Evolutionary conservation across 1,140 invertebrate genomes (phyloP).

Genomic region (Conus betulinus): DNA sequence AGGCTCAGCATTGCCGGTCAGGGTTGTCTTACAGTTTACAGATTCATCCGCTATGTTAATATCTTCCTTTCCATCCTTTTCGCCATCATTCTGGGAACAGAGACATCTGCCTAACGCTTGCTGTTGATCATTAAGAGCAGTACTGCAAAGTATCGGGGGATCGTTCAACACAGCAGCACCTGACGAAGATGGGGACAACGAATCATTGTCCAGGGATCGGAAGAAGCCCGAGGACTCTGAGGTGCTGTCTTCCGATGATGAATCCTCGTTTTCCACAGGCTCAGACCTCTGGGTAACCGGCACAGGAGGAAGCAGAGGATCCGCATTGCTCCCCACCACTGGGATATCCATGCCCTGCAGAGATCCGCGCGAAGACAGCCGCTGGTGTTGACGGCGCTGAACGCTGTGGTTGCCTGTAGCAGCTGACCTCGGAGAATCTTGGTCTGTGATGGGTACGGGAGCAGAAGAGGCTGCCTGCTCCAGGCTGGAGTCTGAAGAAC

Average conservation of each 20-base stretch:
- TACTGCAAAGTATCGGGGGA: background rate
- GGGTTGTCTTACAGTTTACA: too few relatives aligned
- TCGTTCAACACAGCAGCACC: background rate
- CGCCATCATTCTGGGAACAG: background rate
- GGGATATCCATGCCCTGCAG: background rate
- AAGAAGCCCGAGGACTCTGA: background rate
- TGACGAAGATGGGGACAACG: background rate
- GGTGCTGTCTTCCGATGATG: background rate
- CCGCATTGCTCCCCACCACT: background rate
- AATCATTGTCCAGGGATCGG: background rate
- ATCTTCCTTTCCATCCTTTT: too few relatives aligned
- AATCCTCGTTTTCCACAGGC: background rate
- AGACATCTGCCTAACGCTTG: background rate
- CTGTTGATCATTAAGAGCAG: background rate
- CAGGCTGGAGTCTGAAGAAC: background rate
- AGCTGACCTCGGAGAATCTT: background rate
- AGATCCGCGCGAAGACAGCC: background rate
- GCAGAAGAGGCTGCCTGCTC: background rate
- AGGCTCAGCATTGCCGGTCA: too few relatives aligned
- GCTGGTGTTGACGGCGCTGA: background rate
- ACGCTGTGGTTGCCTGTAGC: background rate
- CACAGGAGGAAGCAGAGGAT: background rate
- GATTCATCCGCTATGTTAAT: too few relatives aligned
- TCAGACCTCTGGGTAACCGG: background rate
- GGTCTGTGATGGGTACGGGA: background rate